These are phyloP conservation scores for Phoenicopterus ruber DNA, from an alignment of 2,113 vertebrate species.

Conservation along the genomic window DNA sequence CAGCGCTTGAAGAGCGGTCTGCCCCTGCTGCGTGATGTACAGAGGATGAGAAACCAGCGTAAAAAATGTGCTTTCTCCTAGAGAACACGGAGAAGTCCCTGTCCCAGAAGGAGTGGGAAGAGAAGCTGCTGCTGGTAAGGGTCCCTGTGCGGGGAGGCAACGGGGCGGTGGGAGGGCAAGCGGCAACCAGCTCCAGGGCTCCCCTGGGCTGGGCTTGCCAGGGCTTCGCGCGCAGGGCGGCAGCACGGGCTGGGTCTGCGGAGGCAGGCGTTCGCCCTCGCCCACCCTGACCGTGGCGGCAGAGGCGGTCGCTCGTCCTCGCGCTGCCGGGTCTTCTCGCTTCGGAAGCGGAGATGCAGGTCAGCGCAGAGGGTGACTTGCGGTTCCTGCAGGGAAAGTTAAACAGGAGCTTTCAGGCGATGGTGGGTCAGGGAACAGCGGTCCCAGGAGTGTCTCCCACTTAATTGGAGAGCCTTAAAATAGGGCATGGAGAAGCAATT, in stretches of 20 bases:
- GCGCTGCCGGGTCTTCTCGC: accelerated
- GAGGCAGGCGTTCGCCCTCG: not conserved
- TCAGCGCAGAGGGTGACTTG: not conserved
- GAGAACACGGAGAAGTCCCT: slow-evolving; percentile 75
- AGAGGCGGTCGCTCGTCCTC: accelerated
- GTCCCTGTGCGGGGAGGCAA: not conserved
- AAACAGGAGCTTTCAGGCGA: not conserved
- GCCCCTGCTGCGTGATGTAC: accelerated
- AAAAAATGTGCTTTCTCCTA: slow-evolving; percentile 47
- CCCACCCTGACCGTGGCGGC: not conserved
- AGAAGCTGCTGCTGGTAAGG: slow-evolving; percentile 80
- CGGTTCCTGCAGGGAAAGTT: not conserved
- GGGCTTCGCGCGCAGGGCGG: not conserved
- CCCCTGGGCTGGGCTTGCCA: not conserved
- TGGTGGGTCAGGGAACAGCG: not conserved
- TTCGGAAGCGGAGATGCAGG: not conserved
- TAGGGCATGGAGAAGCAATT: not conserved
- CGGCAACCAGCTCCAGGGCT: not conserved
- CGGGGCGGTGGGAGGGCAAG: not conserved
- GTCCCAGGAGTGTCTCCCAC: not conserved
- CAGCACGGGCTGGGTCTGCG: not conserved
- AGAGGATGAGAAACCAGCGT: accelerated
- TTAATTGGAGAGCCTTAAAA: not conserved
- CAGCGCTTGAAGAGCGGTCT: accelerated
- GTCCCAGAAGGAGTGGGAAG: slow-evolving; percentile 81